Base-by-base conservation (phyloP, 2,797 vertebrate genomes). In the Gambusia yucatana region DNA sequence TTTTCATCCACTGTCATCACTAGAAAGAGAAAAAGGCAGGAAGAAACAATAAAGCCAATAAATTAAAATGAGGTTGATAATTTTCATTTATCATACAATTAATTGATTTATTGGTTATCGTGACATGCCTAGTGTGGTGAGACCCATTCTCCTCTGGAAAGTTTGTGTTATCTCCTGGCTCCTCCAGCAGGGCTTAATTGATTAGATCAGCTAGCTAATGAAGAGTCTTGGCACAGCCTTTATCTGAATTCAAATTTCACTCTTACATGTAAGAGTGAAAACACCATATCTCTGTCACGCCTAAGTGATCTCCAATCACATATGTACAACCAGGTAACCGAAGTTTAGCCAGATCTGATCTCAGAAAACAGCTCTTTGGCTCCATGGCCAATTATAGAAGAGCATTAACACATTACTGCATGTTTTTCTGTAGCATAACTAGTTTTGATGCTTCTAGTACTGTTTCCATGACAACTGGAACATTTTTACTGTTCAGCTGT, bases 401-500 rank as follows among this genome's bases (percentile, higher is more conserved):
- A 46, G 10, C 41, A 67, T 25, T 22, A 59, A n/a, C 20, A 41
- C 47, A 65, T 25, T 1, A 39, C 11, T n/a, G 11, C 76, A 47
- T 77, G 70, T 14, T 48, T 57, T 44, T 65, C 25, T 70, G 43
- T 67, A 41, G 22, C 44, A 22, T 3, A 67, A 78, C 55, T 73
- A 13, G 43, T 61, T 87, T 73, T 82, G 47, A 77, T 71, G n/a
- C 14, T 8, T 44, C n/a, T 52, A 36, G 25, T 30, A 50, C 20
- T 0, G 77, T 89, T 87, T 55, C 80, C 81, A 85, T 88, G 85
- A 57, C 33, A 14, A 87, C 47, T n/a, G 28, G 14, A 73, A 46
- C 33, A n/a, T 33, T 43, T 43, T 43, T 43, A 48, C 47, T 48
- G 47, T 48, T 20, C 47, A 48, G 47, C 47, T 48, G 47, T 48